Conservation (phyloP, 2,113 vertebrate species). For the Notothenia coriiceps region DNA sequence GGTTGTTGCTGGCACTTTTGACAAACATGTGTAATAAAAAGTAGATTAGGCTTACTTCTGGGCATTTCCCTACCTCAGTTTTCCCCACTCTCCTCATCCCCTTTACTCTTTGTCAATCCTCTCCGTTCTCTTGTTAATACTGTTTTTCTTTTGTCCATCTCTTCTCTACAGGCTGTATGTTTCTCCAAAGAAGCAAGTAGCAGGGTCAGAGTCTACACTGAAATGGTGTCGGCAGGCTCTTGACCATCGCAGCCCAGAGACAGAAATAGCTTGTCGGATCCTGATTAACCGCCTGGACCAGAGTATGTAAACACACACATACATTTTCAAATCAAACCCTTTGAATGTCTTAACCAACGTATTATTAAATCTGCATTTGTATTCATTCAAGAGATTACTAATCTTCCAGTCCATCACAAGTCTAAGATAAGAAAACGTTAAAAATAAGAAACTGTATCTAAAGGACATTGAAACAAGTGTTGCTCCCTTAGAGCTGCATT, state of each 20-base stretch:
- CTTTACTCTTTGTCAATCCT: background rate
- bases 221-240: slow-evolving; percentile 92
- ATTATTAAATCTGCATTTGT: background rate
- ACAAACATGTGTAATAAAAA: slow-evolving; percentile 30
- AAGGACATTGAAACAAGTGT: slow-evolving; percentile 9
- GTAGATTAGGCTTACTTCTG: slow-evolving; percentile 24
- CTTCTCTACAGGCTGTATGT: slow-evolving; percentile 87
- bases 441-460: background rate
- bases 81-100: background rate
- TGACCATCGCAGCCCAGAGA: slow-evolving; percentile 91
- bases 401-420: background rate
- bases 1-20: background rate
- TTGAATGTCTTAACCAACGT: background rate
- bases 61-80: background rate
- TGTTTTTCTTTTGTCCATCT: background rate
- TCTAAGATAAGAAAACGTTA: background rate
- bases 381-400: background rate
- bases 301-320: slow-evolving; percentile 76
- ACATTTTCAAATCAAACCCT: background rate
- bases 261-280: slow-evolving; percentile 89
- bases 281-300: slow-evolving; percentile 90
- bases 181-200: slow-evolving; percentile 87
- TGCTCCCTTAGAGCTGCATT: background rate
- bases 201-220: slow-evolving; percentile 84
- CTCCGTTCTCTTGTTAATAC: background rate